Percentiles rank a stretch among this genome's conserved stretches.
These are phyloP conservation scores for Delphinapterus leucas DNA, from an alignment of 2,113 vertebrate species.

Conservation along the genomic window DNA sequence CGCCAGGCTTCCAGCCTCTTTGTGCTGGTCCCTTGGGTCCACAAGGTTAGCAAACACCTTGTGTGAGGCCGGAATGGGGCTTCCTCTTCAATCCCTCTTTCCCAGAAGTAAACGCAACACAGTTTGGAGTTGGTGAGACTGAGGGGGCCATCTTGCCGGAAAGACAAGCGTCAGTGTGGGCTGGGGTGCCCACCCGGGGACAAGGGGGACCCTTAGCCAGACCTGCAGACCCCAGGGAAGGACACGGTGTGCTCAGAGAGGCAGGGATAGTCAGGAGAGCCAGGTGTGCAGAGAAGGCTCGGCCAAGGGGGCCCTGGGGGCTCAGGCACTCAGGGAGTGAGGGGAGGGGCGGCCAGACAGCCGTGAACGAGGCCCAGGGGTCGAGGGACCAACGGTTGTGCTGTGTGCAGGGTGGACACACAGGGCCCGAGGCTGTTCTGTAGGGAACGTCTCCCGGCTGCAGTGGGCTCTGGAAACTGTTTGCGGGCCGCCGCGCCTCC, in stretches of 20 bases:
- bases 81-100: background rate
- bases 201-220: background rate
- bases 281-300: background rate
- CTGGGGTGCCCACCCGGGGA: background rate
- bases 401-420: background rate
- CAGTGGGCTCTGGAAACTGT: background rate
- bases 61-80: background rate
- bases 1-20: accelerated
- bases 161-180: background rate
- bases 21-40: background rate
- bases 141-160: background rate
- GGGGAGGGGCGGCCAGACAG: background rate
- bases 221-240: background rate
- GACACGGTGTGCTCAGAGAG: background rate
- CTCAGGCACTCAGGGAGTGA: too few species aligned
- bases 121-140: background rate
- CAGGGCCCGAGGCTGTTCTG: background rate
- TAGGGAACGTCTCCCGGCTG: background rate
- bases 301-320: background rate
- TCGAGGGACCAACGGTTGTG: too few species aligned
- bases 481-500: background rate
- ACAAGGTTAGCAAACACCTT: background rate
- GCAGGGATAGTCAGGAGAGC: background rate
- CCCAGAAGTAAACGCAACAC: background rate
- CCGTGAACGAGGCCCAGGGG: too few species aligned